Percentiles rank a stretch among this genome's conserved stretches.
Evolutionary conservation across 2,113 vertebrate genomes (phyloP).

Genomic region (Lophochroa leadbeateri): DNA sequence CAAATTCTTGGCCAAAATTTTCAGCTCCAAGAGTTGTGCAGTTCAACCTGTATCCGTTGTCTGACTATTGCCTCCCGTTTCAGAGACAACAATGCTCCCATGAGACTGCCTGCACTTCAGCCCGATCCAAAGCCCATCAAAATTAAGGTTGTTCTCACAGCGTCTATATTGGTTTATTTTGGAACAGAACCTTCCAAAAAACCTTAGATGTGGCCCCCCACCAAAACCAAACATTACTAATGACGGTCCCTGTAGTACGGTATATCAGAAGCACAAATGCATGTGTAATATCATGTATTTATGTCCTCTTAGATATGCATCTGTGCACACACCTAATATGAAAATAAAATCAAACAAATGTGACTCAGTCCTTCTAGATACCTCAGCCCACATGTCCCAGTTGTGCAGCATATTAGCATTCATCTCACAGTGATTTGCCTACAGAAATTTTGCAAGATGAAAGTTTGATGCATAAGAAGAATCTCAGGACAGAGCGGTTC

Average conservation of each 20-base stretch:
- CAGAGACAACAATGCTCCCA: neutral
- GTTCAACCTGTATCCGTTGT: neutral
- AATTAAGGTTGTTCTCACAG: neutral
- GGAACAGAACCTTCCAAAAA: neutral
- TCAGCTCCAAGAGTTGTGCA: neutral
- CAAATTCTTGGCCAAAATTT: slow-evolving; percentile 5
- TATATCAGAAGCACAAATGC: neutral
- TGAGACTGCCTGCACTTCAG: neutral
- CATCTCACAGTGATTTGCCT: slow-evolving; percentile 77
- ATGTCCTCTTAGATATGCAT: neutral
- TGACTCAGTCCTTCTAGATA: slow-evolving; percentile 50
- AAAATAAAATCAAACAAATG: slow-evolving; percentile 61
- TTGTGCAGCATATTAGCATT: slow-evolving; percentile 74
- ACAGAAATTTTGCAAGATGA: slow-evolving; percentile 82
- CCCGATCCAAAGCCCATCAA: neutral
- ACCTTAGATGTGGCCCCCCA: neutral
- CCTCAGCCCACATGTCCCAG: slow-evolving; percentile 54
- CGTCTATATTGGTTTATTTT: neutral
- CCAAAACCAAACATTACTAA: neutral
- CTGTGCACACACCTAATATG: slow-evolving; percentile 10
- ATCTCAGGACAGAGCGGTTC: slow-evolving; percentile 79
- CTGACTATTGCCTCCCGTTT: neutral
- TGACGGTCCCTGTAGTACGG: neutral
- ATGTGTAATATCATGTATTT: neutral
- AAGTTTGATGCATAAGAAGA: slow-evolving; percentile 77